Evolutionary conservation across 1,140 invertebrate genomes (phyloP), one percentile per base, ranked within the genome.

Genomic region (Stegodyphus mimosarum): DNA sequence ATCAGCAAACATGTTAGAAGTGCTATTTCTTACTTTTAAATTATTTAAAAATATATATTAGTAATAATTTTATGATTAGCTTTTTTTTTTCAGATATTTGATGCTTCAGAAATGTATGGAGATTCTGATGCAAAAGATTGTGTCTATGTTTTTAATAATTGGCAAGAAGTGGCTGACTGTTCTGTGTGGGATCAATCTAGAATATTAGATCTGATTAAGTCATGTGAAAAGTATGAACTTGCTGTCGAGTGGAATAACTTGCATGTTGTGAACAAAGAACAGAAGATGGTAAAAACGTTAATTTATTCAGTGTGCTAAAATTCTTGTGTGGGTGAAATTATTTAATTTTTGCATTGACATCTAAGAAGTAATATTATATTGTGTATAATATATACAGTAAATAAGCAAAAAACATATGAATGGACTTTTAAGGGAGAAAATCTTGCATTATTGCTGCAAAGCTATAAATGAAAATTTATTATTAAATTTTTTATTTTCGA

Each of bases 151-250:
- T 84, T 86, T 48, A 80, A 86, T 48, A 86, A 81, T 48, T 86
- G 85, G 85, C 85, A 86, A 75, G 85, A 86, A 67, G 72, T 86
- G 13, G 76, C 85, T 63, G 70, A 80, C 55, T 86, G 76, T 60
- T 73, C 70, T 11, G 15, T 79, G n/a, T 77, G 77, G 71, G 76
- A 86, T 81, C 77, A 74, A 7, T 80, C 72, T 6, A 67, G 67
- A 60, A 80, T 86, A 52, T 75, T 86, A 11, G 77, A 86, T 18
- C 75, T 70, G 15, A 55, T 86, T 18, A 80, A 75, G 18, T 80
- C 72, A 5, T 18, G 67, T 66, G 50, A 50, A 67, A 74, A 81
- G 33, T 86, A 86, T 81, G 15, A 86, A 4, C n/a, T 86, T 18
- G 76, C 85, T 69, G 71, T 80, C 33, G 18, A 80, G 13, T 86